Evolutionary conservation across 2,113 vertebrate genomes (phyloP).

Genomic region (Gallinago jamesoni): DNA sequence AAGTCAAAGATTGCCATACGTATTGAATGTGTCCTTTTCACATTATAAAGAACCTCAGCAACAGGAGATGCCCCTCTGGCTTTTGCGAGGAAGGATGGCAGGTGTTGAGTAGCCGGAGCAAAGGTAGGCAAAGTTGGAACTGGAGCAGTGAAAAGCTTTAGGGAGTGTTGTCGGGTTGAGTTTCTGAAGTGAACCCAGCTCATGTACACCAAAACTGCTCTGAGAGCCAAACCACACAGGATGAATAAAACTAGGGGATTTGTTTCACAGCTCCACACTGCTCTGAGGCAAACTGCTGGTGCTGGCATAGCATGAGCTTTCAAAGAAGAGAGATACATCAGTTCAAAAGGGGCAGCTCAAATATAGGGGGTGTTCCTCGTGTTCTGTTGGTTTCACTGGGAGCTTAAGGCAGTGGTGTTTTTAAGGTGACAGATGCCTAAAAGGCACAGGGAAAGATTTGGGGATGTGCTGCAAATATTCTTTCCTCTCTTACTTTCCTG

Average conservation of each 20-base stretch:
- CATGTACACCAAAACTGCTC: not conserved
- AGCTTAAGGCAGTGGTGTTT: not conserved
- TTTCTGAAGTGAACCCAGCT: not conserved
- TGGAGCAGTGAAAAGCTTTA: not conserved
- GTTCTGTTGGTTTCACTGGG: not conserved
- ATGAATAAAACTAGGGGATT: not conserved
- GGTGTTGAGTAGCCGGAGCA: not conserved
- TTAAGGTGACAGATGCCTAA: not conserved
- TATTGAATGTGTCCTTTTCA: not conserved
- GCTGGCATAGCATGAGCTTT: accelerated
- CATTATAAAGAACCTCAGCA: not conserved
- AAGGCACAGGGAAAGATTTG: not conserved
- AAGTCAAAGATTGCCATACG: not conserved
- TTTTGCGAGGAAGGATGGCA: not conserved
- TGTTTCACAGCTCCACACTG: not conserved
- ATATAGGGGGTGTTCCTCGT: not conserved
- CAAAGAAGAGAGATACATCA: not conserved
- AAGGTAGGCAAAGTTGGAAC: not conserved
- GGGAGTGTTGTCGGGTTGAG: not conserved
- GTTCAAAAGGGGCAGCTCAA: not conserved
- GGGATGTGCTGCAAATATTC: not conserved
- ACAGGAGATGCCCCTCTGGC: not conserved
- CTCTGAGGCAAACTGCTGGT: not conserved
- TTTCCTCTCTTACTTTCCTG: not conserved
- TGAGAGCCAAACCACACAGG: not conserved